Base-by-base conservation (phyloP, 2,888 invertebrate genomes). In the Caenorhabditis japonica region DNA sequence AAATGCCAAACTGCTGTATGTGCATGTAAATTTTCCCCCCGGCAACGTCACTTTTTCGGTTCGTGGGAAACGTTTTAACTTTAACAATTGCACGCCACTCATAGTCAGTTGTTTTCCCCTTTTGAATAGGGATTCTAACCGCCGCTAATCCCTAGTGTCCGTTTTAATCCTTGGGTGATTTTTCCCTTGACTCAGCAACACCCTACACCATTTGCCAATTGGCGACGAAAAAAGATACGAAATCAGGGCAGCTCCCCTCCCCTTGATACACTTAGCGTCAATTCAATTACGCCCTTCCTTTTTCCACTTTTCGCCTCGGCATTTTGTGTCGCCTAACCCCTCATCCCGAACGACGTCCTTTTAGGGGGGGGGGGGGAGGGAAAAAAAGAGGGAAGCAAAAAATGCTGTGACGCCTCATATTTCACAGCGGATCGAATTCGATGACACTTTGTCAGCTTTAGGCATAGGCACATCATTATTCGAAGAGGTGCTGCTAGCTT, bases 61-160 rank as follows among this genome's bases (percentile, higher is more conserved):
- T n/a, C n/a, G n/a, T n/a, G n/a, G n/a, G n/a, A n/a, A n/a, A n/a
- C n/a, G n/a, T n/a, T n/a, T n/a, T n/a, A n/a, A n/a, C n/a, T n/a
- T n/a, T n/a, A n/a, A n/a, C n/a, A n/a, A n/a, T n/a, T n/a, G n/a
- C n/a, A n/a, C n/a, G n/a, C n/a, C n/a, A n/a, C n/a, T n/a, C n/a
- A n/a, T n/a, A n/a, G n/a, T n/a, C n/a, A n/a, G n/a, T n/a, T n/a
- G n/a, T n/a, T n/a, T n/a, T n/a, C n/a, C n/a, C n/a, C n/a, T n/a
- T n/a, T n/a, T n/a, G n/a, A n/a, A n/a, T n/a, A 47, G 47, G 62
- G 62, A 47, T 62, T 62, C 62, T 33, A 41, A 25, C 39, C 17
- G n/a, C n/a, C 21, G 49, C 47, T 64, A 64, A 64, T 64, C 64
- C 55, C 34, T 36, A 64, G 53, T 64, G 64, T 64, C 64, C 64